These are phyloP conservation scores for Piliocolobus tephrosceles DNA, from an alignment of 2,113 vertebrate genomes.

Conservation along the genomic window DNA sequence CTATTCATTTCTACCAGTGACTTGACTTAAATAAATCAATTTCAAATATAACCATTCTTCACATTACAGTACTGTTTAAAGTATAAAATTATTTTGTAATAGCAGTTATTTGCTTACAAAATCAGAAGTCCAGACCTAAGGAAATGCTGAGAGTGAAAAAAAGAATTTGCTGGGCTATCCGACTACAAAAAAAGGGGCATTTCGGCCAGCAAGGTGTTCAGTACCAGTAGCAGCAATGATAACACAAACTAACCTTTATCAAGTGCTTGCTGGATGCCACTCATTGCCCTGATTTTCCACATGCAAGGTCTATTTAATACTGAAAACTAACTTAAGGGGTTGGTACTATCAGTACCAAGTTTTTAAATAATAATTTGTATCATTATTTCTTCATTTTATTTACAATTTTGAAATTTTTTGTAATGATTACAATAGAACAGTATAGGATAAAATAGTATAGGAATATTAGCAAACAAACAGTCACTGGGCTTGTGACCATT, in stretches of 20 bases:
- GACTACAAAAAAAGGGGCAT: not conserved
- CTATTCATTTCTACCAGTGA: not conserved
- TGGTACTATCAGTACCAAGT: accelerated
- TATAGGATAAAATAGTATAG: not conserved
- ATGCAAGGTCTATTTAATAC: not conserved
- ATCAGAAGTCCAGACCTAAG: not conserved
- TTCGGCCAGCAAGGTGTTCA: not conserved
- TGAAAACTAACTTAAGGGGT: not conserved
- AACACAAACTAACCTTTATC: not conserved
- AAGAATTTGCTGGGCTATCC: not conserved
- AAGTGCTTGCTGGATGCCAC: not conserved
- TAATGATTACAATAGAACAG: not conserved
- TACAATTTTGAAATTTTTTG: not conserved
- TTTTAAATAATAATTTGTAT: not conserved
- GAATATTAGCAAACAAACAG: not conserved
- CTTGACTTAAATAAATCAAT: not conserved
- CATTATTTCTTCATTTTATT: not conserved
- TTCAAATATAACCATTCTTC: not conserved
- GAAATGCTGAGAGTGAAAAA: not conserved
- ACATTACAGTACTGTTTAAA: not conserved
- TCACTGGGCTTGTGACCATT: not conserved
- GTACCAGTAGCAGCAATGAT: not conserved
- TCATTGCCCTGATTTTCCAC: not conserved
- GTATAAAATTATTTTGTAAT: not conserved
- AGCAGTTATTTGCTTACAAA: not conserved